Evolutionary conservation across 2,888 invertebrate genomes (phyloP), one percentile per base, ranked within the genome.

Genomic region (Rhabditoides inermis): DNA sequence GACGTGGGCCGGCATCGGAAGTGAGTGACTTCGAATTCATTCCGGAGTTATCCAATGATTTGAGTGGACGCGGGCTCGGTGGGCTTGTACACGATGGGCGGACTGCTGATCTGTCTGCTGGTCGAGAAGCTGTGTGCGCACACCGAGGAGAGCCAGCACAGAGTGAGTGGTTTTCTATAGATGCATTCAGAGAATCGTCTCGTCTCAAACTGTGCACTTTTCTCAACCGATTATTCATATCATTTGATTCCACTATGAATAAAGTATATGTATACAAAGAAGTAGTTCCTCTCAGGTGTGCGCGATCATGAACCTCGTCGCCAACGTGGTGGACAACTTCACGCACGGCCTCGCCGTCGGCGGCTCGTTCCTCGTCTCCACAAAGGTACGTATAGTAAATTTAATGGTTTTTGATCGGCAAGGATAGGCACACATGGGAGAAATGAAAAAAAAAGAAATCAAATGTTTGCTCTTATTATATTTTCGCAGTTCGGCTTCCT

Each of bases 241-340:
- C n/a, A n/a, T n/a, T n/a, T n/a, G n/a, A n/a, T n/a, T n/a, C n/a
- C n/a, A n/a, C 23, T 22, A 15, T 41, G 15, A 45, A 30, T 39
- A 23, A n/a, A 6, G 3, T 6, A 49, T 15, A 35, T 4, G 20
- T 22, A 30, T 23, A 10, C 2, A 26, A 39, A 41, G 32, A 41
- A 30, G 1, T 4, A 20, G n/a, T 12, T 7, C 10, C 23, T 56
- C 54, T 51, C 54, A 65, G 78, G 69, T 88, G 56, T 85, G 88
- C 1, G 95, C 94, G 0, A 94, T 94, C 79, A 81, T 95, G 65
- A 95, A 95, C 80, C 82, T 95, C 65, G 82, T 91, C 81, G 92
- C 95, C 2, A 98, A 98, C 79, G 86, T 88, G 10, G 89, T 95
- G 62, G 95, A 95, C 79, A 98, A 98, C 81, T 95, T 95, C 81